Base-by-base conservation (phyloP, 2,888 invertebrate genomes). In the Tinea semifulvella region DNA sequence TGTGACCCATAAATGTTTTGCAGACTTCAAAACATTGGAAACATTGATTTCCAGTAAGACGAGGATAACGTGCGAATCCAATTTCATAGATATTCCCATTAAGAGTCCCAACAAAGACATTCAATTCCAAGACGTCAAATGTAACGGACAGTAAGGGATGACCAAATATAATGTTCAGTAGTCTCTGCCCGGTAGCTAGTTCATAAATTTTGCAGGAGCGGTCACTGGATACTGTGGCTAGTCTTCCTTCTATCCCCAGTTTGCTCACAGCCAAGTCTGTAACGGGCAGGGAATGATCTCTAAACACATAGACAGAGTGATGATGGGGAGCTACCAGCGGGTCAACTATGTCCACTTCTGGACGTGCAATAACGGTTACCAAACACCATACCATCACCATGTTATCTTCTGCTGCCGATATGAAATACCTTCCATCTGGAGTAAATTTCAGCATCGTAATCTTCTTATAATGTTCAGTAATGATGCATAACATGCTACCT, bases 201-300 rank as follows among this genome's bases (percentile, higher is more conserved):
- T 91, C 89, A 68, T 93, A 95, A 14, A 96, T 83, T 67, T 90
- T 90, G 56, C 91, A 90, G 7, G 92, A 91, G 54, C 90, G 86
- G 63, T 97, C 96, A 44, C 86, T 65, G 0, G 96, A 95, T 2
- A 88, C 88, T 0, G 95, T 89, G 43, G 85, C 86, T 47, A 96
- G 69, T 38, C 91, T 84, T 0, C 90, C 86, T 45, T 87, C 84
- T 42, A 85, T 72, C 0, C 90, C 91, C 7, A 87, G 87, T 56
- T 82, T 80, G 14, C 93, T 92, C 22, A 94, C 77, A 62, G 85
- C 84, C 18, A 96, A 60, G 65, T 93, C 94, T 11, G 88, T 89
- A 0, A 97, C 86, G 0, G 92, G 87, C 46, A 92, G 65, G 0
- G 90, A 88, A 67, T 96, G 95, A 61, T 93, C 88, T 18, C 88